Percentiles rank a stretch among this genome's conserved stretches.
Conservation (phyloP, 2,888 invertebrate species). For the Himalopsyche kuldschensis region DNA sequence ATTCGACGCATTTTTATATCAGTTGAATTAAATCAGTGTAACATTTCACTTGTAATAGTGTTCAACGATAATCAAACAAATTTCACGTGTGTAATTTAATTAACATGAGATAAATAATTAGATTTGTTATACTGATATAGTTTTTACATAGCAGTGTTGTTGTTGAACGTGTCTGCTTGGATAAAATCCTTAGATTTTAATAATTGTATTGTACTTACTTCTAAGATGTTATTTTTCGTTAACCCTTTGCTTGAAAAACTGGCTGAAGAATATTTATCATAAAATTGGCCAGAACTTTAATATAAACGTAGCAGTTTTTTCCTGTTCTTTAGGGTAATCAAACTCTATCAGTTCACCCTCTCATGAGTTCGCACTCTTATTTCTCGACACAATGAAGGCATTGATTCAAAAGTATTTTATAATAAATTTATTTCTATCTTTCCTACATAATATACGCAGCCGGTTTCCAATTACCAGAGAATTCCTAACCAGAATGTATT, state of each 20-base stretch:
- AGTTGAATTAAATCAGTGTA: too few relatives aligned
- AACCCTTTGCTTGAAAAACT: neutral
- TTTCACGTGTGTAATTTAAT: too few relatives aligned
- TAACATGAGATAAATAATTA: neutral
- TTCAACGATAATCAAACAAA: too few relatives aligned
- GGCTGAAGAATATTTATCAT: neutral
- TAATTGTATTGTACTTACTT: conserved; percentile 18
- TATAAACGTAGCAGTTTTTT: neutral
- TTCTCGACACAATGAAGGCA: neutral
- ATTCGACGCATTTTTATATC: too few relatives aligned
- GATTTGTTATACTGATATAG: neutral
- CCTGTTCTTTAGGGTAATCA: neutral
- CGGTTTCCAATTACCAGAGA: neutral
- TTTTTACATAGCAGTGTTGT: neutral
- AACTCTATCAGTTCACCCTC: neutral
- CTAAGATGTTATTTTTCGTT: conserved; percentile 1
- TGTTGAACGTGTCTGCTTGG: neutral
- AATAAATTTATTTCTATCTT: neutral
- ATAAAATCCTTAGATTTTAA: neutral
- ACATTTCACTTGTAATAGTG: too few relatives aligned
- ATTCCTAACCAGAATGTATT: neutral
- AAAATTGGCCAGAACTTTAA: neutral
- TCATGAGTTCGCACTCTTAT: neutral
- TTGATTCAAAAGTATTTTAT: neutral
- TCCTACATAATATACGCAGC: neutral